Evolutionary conservation across 1,140 invertebrate species (phyloP).

Genomic region (Lasioglossum baleicum): DNA sequence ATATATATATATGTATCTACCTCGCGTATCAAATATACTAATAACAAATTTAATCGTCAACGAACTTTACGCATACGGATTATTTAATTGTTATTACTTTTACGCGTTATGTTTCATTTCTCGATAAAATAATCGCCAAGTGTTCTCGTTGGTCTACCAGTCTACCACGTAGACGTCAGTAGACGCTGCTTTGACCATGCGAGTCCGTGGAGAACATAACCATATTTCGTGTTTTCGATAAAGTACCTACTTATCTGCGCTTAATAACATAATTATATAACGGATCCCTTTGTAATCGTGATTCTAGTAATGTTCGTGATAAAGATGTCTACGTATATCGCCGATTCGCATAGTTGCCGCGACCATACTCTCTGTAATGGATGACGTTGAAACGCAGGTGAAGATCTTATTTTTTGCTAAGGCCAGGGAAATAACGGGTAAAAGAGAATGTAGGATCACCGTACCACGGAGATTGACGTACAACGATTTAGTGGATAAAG

Average conservation of each 20-base stretch:
- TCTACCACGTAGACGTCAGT: too few species aligned
- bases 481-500: constrained; percentile 81
- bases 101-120: neutral
- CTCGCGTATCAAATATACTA: neutral
- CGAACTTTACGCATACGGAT: neutral
- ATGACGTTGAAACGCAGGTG: constrained; percentile 71
- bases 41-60: neutral
- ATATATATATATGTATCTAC: too few species aligned
- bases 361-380: constrained; percentile 6
- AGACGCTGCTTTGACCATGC: neutral
- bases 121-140: neutral
- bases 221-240: neutral
- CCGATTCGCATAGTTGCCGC: too few species aligned
- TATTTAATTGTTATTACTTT: neutral
- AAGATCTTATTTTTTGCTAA: constrained; percentile 93
- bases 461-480: constrained; percentile 80
- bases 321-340: constrained; percentile 7
- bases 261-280: constrained; percentile 36
- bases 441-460: constrained; percentile 79
- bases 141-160: neutral
- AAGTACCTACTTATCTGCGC: neutral
- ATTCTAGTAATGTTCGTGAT: neutral
- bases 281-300: constrained; percentile 3
- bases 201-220: constrained; percentile 28
- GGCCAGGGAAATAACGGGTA: constrained; percentile 89